Evolutionary conservation across 2,797 vertebrate species (phyloP).

Genomic region (Silurus aristotelis): DNA sequence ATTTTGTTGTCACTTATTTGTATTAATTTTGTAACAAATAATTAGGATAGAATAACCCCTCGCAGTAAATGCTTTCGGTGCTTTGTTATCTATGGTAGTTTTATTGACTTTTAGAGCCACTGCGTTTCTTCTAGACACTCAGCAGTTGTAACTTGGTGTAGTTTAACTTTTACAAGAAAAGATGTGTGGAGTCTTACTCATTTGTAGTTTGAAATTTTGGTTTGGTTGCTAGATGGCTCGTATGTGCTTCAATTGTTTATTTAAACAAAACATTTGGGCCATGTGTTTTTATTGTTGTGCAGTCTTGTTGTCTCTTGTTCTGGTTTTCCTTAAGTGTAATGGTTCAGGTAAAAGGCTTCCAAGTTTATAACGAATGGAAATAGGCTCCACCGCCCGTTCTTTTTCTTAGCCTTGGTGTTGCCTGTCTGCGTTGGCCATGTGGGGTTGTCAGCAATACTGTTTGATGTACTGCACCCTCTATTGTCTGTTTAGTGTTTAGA

Average conservation of each 20-base stretch:
- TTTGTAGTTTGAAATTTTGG: neutral
- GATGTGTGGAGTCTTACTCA: neutral
- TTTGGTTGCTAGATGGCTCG: neutral
- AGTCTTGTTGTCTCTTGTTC: slow-evolving; percentile 19
- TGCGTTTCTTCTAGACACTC: neutral
- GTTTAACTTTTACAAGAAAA: slow-evolving; percentile 1
- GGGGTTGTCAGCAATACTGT: slow-evolving; percentile 93
- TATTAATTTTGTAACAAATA: neutral
- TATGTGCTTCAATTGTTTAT: neutral
- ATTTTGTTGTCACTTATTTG: neutral
- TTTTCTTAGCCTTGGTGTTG: slow-evolving; percentile 92
- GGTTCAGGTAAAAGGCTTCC: slow-evolving; percentile 49
- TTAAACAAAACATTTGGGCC: slow-evolving; percentile 4
- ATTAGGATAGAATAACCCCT: neutral
- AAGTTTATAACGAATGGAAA: slow-evolving; percentile 56
- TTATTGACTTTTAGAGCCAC: neutral
- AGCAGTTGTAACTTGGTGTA: neutral
- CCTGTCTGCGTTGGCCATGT: slow-evolving; percentile 94
- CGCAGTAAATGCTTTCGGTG: neutral
- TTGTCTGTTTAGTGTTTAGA: slow-evolving; percentile 99
- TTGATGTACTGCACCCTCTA: slow-evolving; percentile 99
- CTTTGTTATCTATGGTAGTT: neutral
- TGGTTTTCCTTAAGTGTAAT: slow-evolving; percentile 32
- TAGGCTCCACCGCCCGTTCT: slow-evolving; percentile 77
- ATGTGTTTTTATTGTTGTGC: slow-evolving; percentile 32